Evolutionary conservation across 2,113 vertebrate species (phyloP), one percentile per base, ranked within the genome.

Genomic region (Grammomys dolichurus): DNA sequence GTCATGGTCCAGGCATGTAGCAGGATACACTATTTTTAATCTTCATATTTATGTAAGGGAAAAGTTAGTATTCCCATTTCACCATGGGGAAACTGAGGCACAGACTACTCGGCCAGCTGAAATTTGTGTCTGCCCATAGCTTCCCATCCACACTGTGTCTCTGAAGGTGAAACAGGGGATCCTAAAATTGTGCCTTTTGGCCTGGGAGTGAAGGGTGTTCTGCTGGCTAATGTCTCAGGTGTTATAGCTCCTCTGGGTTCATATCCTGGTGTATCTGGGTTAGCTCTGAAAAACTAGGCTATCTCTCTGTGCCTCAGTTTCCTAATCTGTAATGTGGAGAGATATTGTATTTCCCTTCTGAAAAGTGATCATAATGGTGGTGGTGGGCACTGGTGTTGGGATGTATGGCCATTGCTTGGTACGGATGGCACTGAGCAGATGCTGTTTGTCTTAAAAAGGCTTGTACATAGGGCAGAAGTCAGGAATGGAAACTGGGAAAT

Each of bases 381-480:
- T 65, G 20, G 5, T 22, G 19, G 40, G 17, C 22, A 10, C 13
- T n/a, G 67, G 81, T n/a, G 22, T 20, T 70, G 14, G 65, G 13
- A 26, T 7, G 24, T 5, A 1, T 19, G 54, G 40, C 31, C 19
- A 3, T 0, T 7, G 1, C 19, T 76, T 86, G 33, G 7, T 43
- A 26, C 33, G 69, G 20, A 51, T 26, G 26, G 9, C 8, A 87
- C 20, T 1, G 28, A 76, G 33, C 9, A 0, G 48, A 85, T 28
- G 58, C 67, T 1, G 22, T 8, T 12, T 76, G 85, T 19, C 16
- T 46, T 33, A 24, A 80, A 51, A 67, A 56, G 65, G 33, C 48
- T 5, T 5, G 40, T 7, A 1, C 4, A 17, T 12, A 40, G 54
- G 1, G 8, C 1, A 46, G 48, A 69, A 2, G 60, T 36, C 11